phyloP scores from a whole-genome alignment of 2,888 invertebrate species.

The Cheilosia vernalis region DNA sequence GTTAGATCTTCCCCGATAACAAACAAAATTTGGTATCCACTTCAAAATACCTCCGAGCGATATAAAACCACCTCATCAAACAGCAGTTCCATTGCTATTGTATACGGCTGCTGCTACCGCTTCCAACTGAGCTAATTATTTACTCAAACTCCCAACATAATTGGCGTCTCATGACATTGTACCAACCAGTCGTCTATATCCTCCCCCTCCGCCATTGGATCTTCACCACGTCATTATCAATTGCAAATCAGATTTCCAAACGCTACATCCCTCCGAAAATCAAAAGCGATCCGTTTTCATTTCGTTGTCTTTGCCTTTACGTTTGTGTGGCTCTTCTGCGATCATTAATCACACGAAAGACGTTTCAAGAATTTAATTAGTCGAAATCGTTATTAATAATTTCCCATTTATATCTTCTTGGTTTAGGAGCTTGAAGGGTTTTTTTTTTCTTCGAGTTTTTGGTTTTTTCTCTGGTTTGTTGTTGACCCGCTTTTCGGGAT shows the following conservation, averaged over 20 bases:
- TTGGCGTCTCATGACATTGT: constrained; percentile 68
- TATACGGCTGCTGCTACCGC: constrained; percentile 17
- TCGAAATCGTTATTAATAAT: constrained; percentile 69
- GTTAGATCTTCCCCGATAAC: background rate
- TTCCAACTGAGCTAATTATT: constrained; percentile 65
- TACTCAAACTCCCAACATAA: constrained; percentile 60
- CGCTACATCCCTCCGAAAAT: constrained; percentile 1
- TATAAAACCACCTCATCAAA: constrained; percentile 20
- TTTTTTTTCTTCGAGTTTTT: background rate
- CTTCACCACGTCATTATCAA: constrained; percentile 38
- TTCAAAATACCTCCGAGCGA: constrained; percentile 16
- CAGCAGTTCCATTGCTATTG: constrained; percentile 28
- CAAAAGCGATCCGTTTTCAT: constrained; percentile 45
- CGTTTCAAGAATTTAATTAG: constrained; percentile 74
- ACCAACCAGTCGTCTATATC: constrained; percentile 31
- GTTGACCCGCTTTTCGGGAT: constrained; percentile 36
- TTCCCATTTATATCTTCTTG: constrained; percentile 33
- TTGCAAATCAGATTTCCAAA: constrained; percentile 57
- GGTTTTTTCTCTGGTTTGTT: constrained; percentile 8
- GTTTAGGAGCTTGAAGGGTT: constrained; percentile 17
- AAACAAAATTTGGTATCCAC: constrained; percentile 3
- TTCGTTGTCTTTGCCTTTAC: constrained; percentile 1
- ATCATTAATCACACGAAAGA: constrained; percentile 69
- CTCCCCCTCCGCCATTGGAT: background rate
- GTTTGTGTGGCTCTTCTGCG: constrained; percentile 15